Evolutionary conservation across 1,140 invertebrate genomes (phyloP), one percentile per base, ranked within the genome.

Genomic region (Conus ventricosus): DNA sequence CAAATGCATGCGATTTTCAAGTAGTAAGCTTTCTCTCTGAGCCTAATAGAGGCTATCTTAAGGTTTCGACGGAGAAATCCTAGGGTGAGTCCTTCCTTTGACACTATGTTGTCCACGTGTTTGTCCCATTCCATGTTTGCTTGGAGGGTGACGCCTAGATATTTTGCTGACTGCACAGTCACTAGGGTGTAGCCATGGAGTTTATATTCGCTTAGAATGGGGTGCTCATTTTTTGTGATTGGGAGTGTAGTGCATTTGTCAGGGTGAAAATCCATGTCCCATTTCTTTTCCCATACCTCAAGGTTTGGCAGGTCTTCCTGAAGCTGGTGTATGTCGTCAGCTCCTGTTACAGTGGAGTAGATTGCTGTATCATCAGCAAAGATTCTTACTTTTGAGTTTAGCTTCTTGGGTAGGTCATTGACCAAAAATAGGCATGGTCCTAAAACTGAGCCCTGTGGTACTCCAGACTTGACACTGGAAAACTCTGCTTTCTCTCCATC

Each of bases 371-470:
- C 83, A 60, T 84, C 83, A 10, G 83, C 39, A 39, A 39, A 39
- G 39, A 39, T 39, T 39, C 39, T 39, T 39, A 39, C 39, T 39
- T 39, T 39, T 55, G 78, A 39, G 27, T 39, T 10, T 6, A 81
- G 5, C 11, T n/a, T 15, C 10, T 81, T 25, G 10, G 54, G 53
- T 8, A 84, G 13, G 27, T 84, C 83, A 63, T 89, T 89, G 54
- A 63, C 85, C 17, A 88, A 75, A 71, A 90, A 25, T 7, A 89
- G 85, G 51, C 78, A 83, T 20, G 88, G 88, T 25, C 84, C 90
- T 39, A 39, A 39, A 39, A 39, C 39, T 39, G 39, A 39, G 39
- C 39, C 39, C 39, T 39, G 39, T 39, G 39, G 39, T 39, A 39
- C 39, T 39, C 39, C 39, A 39, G 39, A 39, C 39, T 39, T 39